Conservation (phyloP, 1,140 invertebrate species). For the Lasioglossum baleicum region DNA sequence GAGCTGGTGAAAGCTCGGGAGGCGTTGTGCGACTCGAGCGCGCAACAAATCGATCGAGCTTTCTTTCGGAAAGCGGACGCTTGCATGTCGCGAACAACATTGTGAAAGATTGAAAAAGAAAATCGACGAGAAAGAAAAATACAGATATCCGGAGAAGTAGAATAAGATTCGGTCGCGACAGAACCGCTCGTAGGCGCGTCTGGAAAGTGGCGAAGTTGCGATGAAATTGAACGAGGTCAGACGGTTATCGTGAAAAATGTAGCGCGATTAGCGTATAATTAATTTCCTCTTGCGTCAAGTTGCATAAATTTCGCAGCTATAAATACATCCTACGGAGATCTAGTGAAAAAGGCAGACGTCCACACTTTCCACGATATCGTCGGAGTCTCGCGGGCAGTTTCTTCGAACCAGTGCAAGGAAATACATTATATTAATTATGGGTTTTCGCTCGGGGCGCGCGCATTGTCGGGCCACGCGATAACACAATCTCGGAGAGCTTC, state of each 20-base stretch:
- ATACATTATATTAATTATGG: neutral
- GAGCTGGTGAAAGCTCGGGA: neutral
- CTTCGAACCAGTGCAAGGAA: neutral
- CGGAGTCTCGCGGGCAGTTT: too few relatives aligned
- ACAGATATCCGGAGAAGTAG: neutral
- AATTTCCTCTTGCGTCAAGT: constrained; percentile 35
- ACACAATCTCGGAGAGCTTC: neutral
- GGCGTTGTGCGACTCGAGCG: neutral
- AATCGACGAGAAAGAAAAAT: neutral
- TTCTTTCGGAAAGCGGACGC: neutral
- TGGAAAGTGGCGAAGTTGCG: constrained; percentile 22
- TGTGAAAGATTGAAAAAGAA: neutral
- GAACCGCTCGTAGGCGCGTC: neutral
- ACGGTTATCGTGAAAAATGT: constrained; percentile 43
- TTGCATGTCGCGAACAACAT: too few relatives aligned
- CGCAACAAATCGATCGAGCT: neutral
- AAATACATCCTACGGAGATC: constrained; percentile 13
- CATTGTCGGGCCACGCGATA: neutral
- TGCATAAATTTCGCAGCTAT: constrained; percentile 38
- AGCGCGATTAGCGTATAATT: constrained; percentile 42
- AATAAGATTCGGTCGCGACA: neutral
- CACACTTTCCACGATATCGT: neutral
- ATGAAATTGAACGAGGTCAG: constrained; percentile 37
- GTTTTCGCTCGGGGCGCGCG: neutral
- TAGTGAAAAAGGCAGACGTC: neutral